Evolutionary conservation across 2,888 invertebrate species (phyloP).

Genomic region (Nomada ruficornis): DNA sequence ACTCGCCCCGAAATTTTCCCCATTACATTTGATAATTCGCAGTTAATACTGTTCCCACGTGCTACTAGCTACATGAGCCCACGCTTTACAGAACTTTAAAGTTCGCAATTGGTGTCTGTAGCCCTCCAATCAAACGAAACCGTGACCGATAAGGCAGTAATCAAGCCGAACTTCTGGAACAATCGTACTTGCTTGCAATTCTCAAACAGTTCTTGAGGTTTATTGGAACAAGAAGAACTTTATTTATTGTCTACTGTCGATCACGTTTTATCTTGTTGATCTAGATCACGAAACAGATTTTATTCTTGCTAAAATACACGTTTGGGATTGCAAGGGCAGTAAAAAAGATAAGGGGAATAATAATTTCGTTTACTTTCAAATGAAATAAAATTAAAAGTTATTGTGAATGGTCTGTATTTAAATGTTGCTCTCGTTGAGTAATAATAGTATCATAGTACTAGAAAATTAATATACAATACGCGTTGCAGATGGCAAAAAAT

Average conservation of each 20-base stretch:
- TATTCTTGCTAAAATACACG: not conserved
- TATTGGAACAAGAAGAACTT: not conserved
- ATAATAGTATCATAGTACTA: no score
- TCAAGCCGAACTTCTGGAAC: conserved; percentile 18
- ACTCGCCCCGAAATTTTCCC: not conserved
- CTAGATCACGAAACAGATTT: not conserved
- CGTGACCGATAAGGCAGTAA: not conserved
- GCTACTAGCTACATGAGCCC: not conserved
- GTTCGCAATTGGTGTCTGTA: not conserved
- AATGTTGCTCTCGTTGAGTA: no score
- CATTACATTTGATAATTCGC: not conserved
- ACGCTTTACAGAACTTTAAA: conserved; percentile 7
- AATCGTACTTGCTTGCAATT: conserved; percentile 25
- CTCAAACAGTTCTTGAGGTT: not conserved
- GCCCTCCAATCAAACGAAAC: not conserved
- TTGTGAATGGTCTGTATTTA: no score
- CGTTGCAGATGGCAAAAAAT: no score
- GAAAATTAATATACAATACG: no score
- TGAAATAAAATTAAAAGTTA: no score
- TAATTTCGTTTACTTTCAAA: no score
- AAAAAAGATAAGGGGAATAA: no score
- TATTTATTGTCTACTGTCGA: not conserved
- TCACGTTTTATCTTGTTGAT: not conserved
- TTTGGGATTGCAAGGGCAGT: no score
- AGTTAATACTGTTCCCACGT: not conserved